Evolutionary conservation across 2,797 vertebrate species (phyloP), one percentile per base, ranked within the genome.

Genomic region (Neoniphon sammara): DNA sequence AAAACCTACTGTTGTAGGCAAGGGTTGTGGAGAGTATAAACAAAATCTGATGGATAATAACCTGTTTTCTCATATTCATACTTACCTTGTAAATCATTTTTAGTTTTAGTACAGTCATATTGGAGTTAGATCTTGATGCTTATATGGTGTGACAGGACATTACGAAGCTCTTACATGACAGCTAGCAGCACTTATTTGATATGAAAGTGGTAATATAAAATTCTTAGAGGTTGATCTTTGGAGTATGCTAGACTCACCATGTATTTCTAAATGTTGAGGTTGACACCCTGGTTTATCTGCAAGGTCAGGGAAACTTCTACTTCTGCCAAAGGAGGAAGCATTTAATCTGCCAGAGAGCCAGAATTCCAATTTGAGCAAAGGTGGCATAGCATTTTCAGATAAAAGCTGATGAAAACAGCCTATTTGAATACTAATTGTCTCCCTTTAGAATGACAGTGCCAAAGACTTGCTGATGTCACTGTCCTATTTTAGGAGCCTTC

Each of bases 341-440:
- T 78, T 85, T 81, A 83, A 84, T 84, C 84, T 80, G 57, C 77
- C 66, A 84, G 81, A 88, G 73, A 85, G 76, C 67, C 70, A 54
- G 59, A 78, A 82, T 83, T 88, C 80, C 68, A 89, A 81, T 89
- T 85, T 89, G 66, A 76, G 77, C 65, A 70, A 88, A 86, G 85
- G 86, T 87, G 84, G 61, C 79, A 17, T 85, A 80, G 72, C 74
- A 70, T 83, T 86, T 77, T 12, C 54, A 85, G 87, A 91, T 90
- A 88, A 91, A 85, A 86, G 65, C 58, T 75, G 63, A 79, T 60
- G 79, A 87, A 91, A 87, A 87, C 3, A 9, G 15, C 39, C 61
- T 8, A 75, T 88, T 70, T 78, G 82, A 90, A 92, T 87, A 70
- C 81, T 80, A 87, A 87, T 89, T 81, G 83, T 83, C 75, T 83